Evolutionary conservation across 2,888 invertebrate genomes (phyloP).

Genomic region (Platynereis dumerilii): DNA sequence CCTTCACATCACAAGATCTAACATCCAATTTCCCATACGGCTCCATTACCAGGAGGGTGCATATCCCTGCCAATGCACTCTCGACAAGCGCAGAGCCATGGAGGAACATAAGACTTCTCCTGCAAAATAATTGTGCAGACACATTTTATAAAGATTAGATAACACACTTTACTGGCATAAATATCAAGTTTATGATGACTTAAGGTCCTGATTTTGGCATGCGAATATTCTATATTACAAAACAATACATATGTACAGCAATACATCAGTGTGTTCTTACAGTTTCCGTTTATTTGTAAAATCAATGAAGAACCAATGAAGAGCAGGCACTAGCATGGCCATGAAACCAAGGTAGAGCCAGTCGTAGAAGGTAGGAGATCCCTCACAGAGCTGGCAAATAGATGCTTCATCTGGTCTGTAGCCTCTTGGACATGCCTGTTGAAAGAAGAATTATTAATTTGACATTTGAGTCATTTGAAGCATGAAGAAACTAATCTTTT

Average conservation of each 20-base stretch:
- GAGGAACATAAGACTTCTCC: conserved; percentile 76
- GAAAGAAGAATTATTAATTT: conserved; percentile 10
- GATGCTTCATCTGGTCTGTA: conserved; percentile 70
- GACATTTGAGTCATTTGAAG: not conserved
- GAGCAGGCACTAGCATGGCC: conserved; percentile 83
- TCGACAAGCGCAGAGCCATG: conserved; percentile 86
- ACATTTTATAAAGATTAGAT: too few species aligned
- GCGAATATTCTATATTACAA: too few species aligned
- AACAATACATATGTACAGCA: too few species aligned
- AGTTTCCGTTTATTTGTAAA: conserved; percentile 74
- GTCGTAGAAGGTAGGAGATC: conserved; percentile 82
- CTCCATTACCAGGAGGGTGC: conserved; percentile 80
- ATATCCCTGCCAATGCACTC: conserved; percentile 75
- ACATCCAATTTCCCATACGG: conserved; percentile 81
- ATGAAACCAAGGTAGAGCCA: conserved; percentile 95
- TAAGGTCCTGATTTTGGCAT: too few species aligned
- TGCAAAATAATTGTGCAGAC: conserved; percentile 56
- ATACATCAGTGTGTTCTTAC: conserved; percentile 61
- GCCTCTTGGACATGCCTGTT: conserved; percentile 68
- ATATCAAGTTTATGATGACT: too few species aligned
- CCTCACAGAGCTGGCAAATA: conserved; percentile 78
- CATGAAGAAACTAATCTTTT: not conserved
- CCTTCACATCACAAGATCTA: conserved; percentile 79
- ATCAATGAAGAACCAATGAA: conserved; percentile 94
- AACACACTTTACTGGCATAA: too few species aligned